phyloP scores from a whole-genome alignment of 2,888 invertebrate species.

The Tetragnatha montana region DNA sequence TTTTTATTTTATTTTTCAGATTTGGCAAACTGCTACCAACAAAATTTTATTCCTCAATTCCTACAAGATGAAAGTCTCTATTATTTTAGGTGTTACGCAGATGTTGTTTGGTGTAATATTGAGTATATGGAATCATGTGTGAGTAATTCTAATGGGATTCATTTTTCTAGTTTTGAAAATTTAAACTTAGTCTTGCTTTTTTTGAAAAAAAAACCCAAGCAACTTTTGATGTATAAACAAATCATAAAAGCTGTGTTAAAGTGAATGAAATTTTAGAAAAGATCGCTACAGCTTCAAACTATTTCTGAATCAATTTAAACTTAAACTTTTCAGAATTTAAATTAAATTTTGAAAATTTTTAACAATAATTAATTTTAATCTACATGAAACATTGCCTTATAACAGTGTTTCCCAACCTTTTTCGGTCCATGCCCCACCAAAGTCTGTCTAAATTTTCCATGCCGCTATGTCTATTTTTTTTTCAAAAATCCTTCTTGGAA shows the following conservation, averaged over 20 bases:
- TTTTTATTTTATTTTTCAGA: constrained; percentile 73
- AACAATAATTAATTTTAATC: neutral
- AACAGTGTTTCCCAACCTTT: too few relatives aligned
- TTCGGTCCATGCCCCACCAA: too few relatives aligned
- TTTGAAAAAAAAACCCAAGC: too few relatives aligned
- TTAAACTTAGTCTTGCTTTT: too few relatives aligned
- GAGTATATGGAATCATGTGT: constrained; percentile 78
- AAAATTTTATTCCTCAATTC: constrained; percentile 96
- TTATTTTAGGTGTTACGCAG: constrained; percentile 96
- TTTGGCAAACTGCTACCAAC: constrained; percentile 85
- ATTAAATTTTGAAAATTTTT: too few relatives aligned
- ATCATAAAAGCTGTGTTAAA: neutral
- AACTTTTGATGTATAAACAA: neutral
- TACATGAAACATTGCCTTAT: too few relatives aligned
- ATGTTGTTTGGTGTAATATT: constrained; percentile 97
- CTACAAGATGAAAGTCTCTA: constrained; percentile 92
- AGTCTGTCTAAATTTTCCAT: too few relatives aligned
- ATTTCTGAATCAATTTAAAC: neutral
- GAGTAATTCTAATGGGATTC: neutral
- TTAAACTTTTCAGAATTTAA: too few relatives aligned
- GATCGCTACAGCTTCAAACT: neutral
- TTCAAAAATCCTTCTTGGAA: too few relatives aligned
- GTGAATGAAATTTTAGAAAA: neutral
- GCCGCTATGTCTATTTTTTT: too few relatives aligned
- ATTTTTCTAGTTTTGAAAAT: too few relatives aligned